phyloP scores from a whole-genome alignment of 1,140 invertebrate genomes.

The Cardiocondyla obscurior region DNA sequence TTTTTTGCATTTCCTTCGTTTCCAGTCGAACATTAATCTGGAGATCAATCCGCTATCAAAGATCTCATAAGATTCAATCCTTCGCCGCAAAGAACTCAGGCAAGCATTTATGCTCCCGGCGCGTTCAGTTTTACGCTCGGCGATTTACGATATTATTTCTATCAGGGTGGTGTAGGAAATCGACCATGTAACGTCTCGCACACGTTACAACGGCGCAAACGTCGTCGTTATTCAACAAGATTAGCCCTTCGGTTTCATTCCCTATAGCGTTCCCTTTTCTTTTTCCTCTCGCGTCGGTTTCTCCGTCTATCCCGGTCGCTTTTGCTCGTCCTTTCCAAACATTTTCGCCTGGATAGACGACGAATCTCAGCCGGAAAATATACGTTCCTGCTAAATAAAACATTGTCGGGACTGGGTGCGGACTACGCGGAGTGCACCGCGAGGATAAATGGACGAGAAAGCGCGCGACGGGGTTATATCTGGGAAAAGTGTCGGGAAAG shows the following conservation, averaged over 20 bases:
- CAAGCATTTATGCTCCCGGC: slow-evolving; percentile 20
- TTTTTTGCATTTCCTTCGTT: background rate
- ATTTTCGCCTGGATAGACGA: slow-evolving; percentile 53
- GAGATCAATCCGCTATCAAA: slow-evolving; percentile 27
- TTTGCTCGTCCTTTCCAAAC: slow-evolving; percentile 36
- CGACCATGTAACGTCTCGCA: background rate
- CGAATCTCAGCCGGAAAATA: slow-evolving; percentile 56
- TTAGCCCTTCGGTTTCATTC: slow-evolving; percentile 39
- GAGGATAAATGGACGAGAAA: slow-evolving; percentile 54
- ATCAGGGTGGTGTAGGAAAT: background rate
- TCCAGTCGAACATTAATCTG: slow-evolving; percentile 22
- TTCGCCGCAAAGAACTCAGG: slow-evolving; percentile 24
- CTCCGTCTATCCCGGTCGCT: slow-evolving; percentile 1
- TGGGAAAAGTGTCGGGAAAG: slow-evolving; percentile 47
- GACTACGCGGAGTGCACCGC: slow-evolving; percentile 40
- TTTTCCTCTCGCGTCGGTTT: background rate
- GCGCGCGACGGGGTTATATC: slow-evolving; percentile 42
- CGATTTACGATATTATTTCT: slow-evolving; percentile 50
- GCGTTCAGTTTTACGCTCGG: background rate
- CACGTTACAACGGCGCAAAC: slow-evolving; percentile 14
- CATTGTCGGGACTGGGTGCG: slow-evolving; percentile 44
- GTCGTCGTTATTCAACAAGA: slow-evolving; percentile 51
- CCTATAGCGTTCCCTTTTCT: background rate
- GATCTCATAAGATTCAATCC: background rate
- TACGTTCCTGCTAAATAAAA: slow-evolving; percentile 56